Evolutionary conservation across 2,113 vertebrate genomes (phyloP), one percentile per base, ranked within the genome.

Genomic region (Halcyon senegalensis): DNA sequence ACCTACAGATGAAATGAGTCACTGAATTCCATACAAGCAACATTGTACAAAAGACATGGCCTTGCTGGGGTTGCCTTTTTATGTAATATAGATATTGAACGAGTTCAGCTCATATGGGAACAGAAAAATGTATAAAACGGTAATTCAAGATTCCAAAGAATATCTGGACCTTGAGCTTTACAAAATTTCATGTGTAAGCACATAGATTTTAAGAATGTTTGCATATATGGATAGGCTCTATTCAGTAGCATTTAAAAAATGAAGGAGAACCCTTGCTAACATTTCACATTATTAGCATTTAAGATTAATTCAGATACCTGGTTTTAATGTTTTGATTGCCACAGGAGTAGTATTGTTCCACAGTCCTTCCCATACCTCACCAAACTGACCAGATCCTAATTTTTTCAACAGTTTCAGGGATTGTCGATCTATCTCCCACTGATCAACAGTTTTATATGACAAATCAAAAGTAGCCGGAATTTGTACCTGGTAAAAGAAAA

Each of bases 251-350:
- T 55, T 87, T 48, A 20, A 84, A 76, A 86, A 75, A 17, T 33
- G 56, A 89, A 81, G 15, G 8, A 51, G 3, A 8, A 46, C 1
- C 21, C 27, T 86, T 82, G 35, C 4, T 63, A 55, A 20, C 10
- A 50, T 64, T 75, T 94, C 10, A 58, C 17, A 50, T 35, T 48
- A 39, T 75, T 33, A 72, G 11, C 28, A 67, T 69, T 75, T 86
- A 83, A 82, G 27, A 48, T 44, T 56, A 72, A 84, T 39, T 73
- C 17, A 88, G 88, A 15, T 98, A 99, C 99, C 99, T 97, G 98
- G 98, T 97, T 99, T 99, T 79, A 99, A 97, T 13, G 98, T 99
- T 97, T 99, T 99, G 55, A 99, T 98, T 12, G 99, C 99, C 13
- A 99, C 99, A 0, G 98, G 66, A 6, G 98, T 99, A 33, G 98